Evolutionary conservation across 2,797 vertebrate genomes (phyloP), one percentile per base, ranked within the genome.

Genomic region (Pogonophryne albipinna): DNA sequence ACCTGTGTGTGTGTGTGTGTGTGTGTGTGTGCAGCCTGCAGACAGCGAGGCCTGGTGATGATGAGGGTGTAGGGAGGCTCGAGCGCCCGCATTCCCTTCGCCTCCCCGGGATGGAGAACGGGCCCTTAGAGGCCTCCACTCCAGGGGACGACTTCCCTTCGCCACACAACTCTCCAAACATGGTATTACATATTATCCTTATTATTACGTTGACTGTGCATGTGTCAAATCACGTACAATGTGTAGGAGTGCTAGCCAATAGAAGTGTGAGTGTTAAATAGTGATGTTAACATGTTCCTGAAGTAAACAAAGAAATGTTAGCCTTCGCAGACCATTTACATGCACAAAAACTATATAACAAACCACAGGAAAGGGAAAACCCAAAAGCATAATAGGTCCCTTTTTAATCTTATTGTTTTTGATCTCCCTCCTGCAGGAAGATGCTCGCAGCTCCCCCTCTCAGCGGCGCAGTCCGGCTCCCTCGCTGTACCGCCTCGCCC

Each of bases 401-500:
- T 38, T 9, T 9, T 9, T 38, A 38, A 13, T 41, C 0, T 5
- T 5, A 3, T 41, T 34, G n/a, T 2, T 58, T 64, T 60, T 2
- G 14, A 1, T 44, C 12, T 0, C 16, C 34, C 17, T 68, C 47
- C 15, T 34, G n/a, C 81, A 95, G 93, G 97, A 97, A 1, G 95
- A 96, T 3, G 59, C 86, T 15, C 90, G 78, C 12, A 75, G 12
- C 84, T 92, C 93, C 42, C 93, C 93, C 0, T 87, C 85, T 10
- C 78, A 78, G 50, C 94, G 78, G 23, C 94, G 82, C 49, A 96
- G 87, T 82, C 94, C 94, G 13, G 78, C 78, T 58, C 89, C 93
- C 4, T 81, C 85, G 10, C 84, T 94, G 71, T 94, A 95, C 76
- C 94, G 94, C 27, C 91, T 87, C 2, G 72, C 60, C 51, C 84